Evolutionary conservation across 2,888 invertebrate species (phyloP), one percentile per base, ranked within the genome.

Genomic region (Cabera pusaria): DNA sequence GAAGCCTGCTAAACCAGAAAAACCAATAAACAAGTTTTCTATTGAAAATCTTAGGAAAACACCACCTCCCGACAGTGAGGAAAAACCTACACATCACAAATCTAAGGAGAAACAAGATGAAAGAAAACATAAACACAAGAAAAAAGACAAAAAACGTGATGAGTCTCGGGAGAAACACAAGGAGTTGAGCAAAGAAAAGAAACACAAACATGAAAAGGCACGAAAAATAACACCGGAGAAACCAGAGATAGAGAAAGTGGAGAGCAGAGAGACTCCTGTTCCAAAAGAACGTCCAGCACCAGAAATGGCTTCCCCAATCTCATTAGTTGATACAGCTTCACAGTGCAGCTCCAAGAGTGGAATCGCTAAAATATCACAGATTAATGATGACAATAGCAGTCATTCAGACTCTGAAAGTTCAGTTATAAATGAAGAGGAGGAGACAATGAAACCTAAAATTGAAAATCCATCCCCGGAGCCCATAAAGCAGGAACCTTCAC

Each of bases 111-210:
- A 90, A 57, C 80, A 84, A 35, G 85, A 90, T 38, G 90, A 90
- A 60, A 84, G 88, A 46, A 90, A 90, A 55, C 91, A 91, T 50
- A 92, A 92, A 63, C 91, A 91, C 51, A 92, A 92, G 76, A 92
- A 91, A 67, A 92, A 92, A 67, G 92, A 92, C 49, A 93, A 93
- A 59, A 93, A 92, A 61, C 90, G 90, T 34, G 89, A 92, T 62
- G 93, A 93, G 51, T 84, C 85, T 7, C 91, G 91, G 56, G 92
- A 92, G 25, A 91, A 91, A 58, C 92, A 92, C 25, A 90, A 91
- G 53, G 92, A 91, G 14, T 73, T 78, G 1, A 81, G 53, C 56
- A 90, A 88, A 64, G 86, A 88, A 43, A 90, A 86, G 57, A 90
- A 87, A 64, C 86, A 86, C 44, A 90, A 90, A 66, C 90, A 90